Base-by-base conservation (phyloP, 1,140 invertebrate species). In the Lordiphosa stackelbergi region DNA sequence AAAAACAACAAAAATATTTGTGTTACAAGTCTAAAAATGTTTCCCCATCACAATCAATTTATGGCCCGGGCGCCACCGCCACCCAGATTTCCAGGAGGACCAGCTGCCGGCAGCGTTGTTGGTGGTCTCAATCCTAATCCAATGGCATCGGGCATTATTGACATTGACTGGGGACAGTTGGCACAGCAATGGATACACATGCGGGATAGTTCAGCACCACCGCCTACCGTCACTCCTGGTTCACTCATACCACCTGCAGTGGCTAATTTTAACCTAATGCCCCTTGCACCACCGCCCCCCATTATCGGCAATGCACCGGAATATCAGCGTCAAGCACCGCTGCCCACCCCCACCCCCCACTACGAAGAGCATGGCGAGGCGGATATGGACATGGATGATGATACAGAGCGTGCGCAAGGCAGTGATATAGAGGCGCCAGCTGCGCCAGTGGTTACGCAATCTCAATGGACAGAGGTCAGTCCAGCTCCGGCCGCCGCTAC, bases 171-270 rank as follows among this genome's bases (percentile, higher is more conserved):
- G 97, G 97, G 96, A 28, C 93, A 94, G 51, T 88, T 98, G 66
- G 97, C 97, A 11, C 97, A 98, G 81, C 96, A 98, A 91, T 98
- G 97, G 97, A 98, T 98, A 62, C 94, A 95, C 85, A 97, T 98
- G 95, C 97, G 97, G 83, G 95, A 97, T 86, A 90, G 91, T 11
- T 12, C 5, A 38, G 84, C 85, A 22, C 87, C 85, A 22, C 87
- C 88, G 22, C 85, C 19, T 10, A 19, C 28, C 2, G 28, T 63
- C 8, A 22, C 10, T n/a, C 43, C 43, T 7, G 42, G 16, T n/a
- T 13, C 42, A 5, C 43, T 37, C 10, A 38, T 46, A 5, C 28
- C 61, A 5, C 85, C 90, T 2, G 28, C 61, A 5, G 85, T 90
- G 28, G 28, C 7, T 40, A 88, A 89, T 57, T 90, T 90, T 68